Evolutionary conservation across 2,797 vertebrate species (phyloP), one percentile per base, ranked within the genome.

Genomic region (Darevskia nairensis): DNA sequence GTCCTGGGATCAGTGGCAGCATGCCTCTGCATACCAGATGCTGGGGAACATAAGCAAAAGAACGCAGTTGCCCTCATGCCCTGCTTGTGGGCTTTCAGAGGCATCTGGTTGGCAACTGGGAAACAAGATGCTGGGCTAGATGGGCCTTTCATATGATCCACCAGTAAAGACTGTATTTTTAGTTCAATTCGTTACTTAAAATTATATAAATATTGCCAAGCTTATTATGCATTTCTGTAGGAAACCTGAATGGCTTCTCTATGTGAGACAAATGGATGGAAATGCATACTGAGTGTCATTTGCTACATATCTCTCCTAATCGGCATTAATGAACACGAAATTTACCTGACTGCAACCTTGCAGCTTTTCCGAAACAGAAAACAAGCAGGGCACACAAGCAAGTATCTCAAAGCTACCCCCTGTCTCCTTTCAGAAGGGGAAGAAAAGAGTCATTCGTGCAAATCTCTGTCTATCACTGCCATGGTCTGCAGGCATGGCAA

Each of bases 401-500:
- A 88, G 11, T 2, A 41, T 46, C 17, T 87, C 27, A 27, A 79
- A 44, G 83, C 86, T 17, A 85, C 39, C 32, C 85, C 74, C 41
- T 1, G 35, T 8, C 7, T 59, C 50, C 86, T 93, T 75, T 82
- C 91, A 86, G 46, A 86, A 23, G 6, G 83, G 82, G 83, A 85
- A 92, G 50, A 92, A 92, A 79, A 68, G 8, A 86, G 2, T 7
- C 29, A n/a, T 46, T 93, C 64, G 68, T 91, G 46, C 78, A 90
- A 35, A 82, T 21, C 77, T 90, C 35, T 82, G 80, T 61, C 75
- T 94, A 86, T n/a, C 78, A 82, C 74, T 89, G 79, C 87, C 72
- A 9, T 83, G 81, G 21, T 84, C 50, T 91, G 19, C 50, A 91
- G 79, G 35, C 39, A 59, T 35, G 21, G 50, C 35, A 90, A 64